Conservation (phyloP, 2,797 vertebrate species). For the Taeniopygia guttata region DNA sequence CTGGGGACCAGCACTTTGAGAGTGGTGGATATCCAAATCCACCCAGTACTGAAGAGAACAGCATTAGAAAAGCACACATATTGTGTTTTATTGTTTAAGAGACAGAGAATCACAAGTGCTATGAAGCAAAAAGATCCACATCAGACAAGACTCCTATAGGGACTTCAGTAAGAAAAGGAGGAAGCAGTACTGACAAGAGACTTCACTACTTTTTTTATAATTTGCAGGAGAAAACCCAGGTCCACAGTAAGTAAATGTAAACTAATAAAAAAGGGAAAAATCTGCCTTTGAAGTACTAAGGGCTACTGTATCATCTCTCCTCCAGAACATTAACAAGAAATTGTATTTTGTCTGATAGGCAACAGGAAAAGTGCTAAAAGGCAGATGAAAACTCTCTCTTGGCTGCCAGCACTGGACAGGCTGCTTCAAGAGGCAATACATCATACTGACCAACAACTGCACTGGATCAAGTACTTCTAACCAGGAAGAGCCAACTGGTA, state of each 20-base stretch:
- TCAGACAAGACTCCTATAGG: not conserved
- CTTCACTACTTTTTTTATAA: not conserved
- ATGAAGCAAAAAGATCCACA: not conserved
- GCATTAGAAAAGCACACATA: not conserved
- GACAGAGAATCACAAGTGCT: not conserved
- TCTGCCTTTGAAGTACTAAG: not conserved
- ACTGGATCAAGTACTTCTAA: not conserved
- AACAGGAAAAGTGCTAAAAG: not conserved
- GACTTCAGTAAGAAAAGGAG: not conserved
- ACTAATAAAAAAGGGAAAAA: not conserved
- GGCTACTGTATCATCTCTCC: not conserved
- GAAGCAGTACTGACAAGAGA: not conserved
- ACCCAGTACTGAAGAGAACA: not conserved
- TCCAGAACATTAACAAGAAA: not conserved
- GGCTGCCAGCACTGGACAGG: not conserved
- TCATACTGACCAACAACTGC: not conserved
- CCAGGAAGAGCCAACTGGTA: not conserved
- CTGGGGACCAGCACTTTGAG: not conserved
- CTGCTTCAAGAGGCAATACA: not conserved
- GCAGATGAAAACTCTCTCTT: not conserved
- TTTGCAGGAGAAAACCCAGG: not conserved
- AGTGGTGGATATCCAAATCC: not conserved
- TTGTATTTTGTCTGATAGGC: rapidly evolving
- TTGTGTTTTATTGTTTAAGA: not conserved
- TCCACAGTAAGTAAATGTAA: not conserved